phyloP scores from a whole-genome alignment of 2,888 invertebrate species.

The Ormyrus nitidulus region DNA sequence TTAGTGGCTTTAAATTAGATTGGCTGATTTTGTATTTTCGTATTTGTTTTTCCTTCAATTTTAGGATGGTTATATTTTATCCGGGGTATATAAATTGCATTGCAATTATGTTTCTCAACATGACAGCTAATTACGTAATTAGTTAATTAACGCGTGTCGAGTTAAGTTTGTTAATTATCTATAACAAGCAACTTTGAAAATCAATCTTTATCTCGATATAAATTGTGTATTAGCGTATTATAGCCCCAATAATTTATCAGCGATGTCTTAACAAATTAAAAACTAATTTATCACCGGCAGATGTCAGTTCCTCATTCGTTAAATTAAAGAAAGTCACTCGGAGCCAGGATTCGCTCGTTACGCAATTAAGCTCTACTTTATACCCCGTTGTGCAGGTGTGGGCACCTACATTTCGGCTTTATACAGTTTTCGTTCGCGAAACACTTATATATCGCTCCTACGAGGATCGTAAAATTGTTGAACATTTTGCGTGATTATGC shows the following conservation, averaged over 20 bases:
- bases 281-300: background rate
- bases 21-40: background rate
- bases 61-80: too few species aligned
- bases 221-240: too few species aligned
- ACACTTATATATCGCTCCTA: background rate
- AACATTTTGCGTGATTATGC: conserved; percentile 48
- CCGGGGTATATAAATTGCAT: too few species aligned
- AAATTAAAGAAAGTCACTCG: conserved; percentile 16
- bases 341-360: conserved; percentile 26
- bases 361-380: conserved; percentile 50
- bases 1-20: too few species aligned
- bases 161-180: too few species aligned
- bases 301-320: background rate
- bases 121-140: too few species aligned
- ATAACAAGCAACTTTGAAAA: too few species aligned
- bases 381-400: conserved; percentile 46
- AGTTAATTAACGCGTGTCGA: too few species aligned
- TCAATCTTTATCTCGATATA: too few species aligned
- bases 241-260: too few species aligned
- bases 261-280: too few species aligned
- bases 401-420: conserved; percentile 26
- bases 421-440: conserved; percentile 20
- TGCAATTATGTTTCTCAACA: too few species aligned
- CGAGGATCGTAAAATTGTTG: conserved; percentile 51
- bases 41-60: background rate